phyloP scores from a whole-genome alignment of 1,140 invertebrate genomes.

The Ladona fulva region DNA sequence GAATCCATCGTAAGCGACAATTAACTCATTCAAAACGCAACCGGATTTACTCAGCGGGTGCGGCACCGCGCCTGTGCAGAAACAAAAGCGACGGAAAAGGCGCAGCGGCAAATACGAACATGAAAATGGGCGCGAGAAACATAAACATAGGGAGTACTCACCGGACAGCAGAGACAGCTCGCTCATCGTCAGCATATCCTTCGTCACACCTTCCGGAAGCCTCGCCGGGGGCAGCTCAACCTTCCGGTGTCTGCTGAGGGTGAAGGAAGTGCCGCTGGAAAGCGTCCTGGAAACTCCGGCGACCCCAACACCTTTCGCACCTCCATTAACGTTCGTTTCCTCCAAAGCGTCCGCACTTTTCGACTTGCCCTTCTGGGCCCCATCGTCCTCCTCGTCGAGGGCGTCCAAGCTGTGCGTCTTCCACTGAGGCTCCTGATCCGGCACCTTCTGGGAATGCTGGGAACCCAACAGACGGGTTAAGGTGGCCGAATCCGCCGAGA shows the following conservation, averaged over 20 bases:
- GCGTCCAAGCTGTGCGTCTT: slow-evolving; percentile 19
- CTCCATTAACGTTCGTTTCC: slow-evolving; percentile 6
- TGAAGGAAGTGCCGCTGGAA: slow-evolving; percentile 27
- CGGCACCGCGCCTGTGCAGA: too few species aligned
- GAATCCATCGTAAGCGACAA: too few species aligned
- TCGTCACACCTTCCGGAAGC: background rate
- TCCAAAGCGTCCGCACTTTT: slow-evolving; percentile 12
- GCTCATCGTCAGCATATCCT: background rate
- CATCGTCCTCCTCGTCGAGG: slow-evolving; percentile 17
- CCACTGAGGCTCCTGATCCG: background rate
- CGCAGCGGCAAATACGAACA: too few species aligned
- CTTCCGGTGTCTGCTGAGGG: slow-evolving; percentile 38
- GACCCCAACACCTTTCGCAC: background rate
- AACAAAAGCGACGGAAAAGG: too few species aligned
- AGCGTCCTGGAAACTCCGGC: background rate
- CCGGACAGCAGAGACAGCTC: background rate
- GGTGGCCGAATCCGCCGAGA: background rate
- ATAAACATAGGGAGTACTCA: background rate
- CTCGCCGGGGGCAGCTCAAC: slow-evolving; percentile 34
- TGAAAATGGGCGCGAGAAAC: too few species aligned
- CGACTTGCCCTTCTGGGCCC: background rate
- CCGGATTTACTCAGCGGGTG: too few species aligned
- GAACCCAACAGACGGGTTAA: background rate
- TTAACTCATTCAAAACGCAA: too few species aligned
- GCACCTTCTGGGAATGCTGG: background rate